Evolutionary conservation across 2,113 vertebrate genomes (phyloP).

Genomic region (Ia io): DNA sequence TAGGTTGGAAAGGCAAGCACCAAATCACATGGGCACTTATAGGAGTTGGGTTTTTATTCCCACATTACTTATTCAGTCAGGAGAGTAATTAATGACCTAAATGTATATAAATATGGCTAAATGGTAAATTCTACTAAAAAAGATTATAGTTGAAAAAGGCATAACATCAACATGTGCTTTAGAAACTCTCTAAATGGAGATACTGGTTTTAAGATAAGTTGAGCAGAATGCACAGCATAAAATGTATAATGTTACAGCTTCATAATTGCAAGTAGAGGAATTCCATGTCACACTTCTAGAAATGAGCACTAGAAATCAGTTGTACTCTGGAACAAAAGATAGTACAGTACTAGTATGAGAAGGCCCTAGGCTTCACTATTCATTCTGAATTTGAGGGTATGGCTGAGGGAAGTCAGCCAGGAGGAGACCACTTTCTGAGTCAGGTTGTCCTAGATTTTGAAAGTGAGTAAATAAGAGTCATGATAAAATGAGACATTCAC

Average conservation of each 20-base stretch:
- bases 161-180: neutral
- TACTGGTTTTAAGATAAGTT: neutral
- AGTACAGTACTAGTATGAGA: neutral
- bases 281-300: neutral
- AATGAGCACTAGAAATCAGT: neutral
- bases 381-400: neutral
- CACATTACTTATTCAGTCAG: neutral
- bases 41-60: neutral
- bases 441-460: neutral
- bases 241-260: neutral
- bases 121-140: neutral
- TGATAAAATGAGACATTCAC: neutral
- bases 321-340: neutral
- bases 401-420: neutral
- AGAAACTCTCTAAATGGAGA: neutral
- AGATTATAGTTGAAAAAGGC: neutral
- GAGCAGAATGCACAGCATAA: neutral
- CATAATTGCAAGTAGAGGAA: neutral
- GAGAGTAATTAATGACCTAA: neutral
- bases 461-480: neutral
- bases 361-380: neutral
- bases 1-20: neutral
- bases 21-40: neutral
- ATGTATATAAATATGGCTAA: neutral
- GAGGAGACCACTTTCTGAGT: neutral